Percentiles rank a stretch among this genome's conserved stretches.
phyloP scores from a whole-genome alignment of 2,113 vertebrate species.

The Dasyprocta punctata region DNA sequence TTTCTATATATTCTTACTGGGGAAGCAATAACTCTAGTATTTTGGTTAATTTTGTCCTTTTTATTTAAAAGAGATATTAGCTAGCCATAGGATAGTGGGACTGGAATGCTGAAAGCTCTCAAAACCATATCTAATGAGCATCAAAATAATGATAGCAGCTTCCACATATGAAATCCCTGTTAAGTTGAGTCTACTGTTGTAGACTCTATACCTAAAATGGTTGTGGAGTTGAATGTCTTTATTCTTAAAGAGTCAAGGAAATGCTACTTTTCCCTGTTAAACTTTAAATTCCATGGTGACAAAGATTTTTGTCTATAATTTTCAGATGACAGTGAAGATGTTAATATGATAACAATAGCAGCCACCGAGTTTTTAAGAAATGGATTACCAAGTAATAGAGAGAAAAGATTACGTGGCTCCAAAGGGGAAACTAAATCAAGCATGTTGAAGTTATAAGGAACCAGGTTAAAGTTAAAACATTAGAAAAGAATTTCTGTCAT shows the following conservation, averaged over 20 bases:
- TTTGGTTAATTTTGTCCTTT: not conserved
- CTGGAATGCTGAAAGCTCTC: not conserved
- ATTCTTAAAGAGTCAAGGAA: not conserved
- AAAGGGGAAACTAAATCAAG: not conserved
- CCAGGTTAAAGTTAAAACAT: constrained; percentile 23
- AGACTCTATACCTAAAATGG: not conserved
- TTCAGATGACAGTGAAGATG: not conserved
- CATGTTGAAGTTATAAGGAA: not conserved
- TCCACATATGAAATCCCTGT: not conserved
- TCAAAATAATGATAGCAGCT: not conserved
- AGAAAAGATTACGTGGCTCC: not conserved
- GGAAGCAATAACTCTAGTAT: not conserved
- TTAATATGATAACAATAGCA: not conserved
- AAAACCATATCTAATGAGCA: not conserved
- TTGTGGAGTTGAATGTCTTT: not conserved
- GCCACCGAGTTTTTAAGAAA: not conserved
- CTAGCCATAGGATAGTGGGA: not conserved
- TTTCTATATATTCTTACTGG: not conserved
- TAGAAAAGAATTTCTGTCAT: not conserved
- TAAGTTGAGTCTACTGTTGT: not conserved
- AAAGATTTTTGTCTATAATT: not conserved
- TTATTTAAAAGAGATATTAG: not conserved
- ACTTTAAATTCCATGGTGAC: not conserved
- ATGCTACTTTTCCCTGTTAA: not conserved
- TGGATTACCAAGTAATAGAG: not conserved